These are phyloP conservation scores for Oeneis ivallda DNA, from an alignment of 2,888 invertebrate genomes.

Conservation along the genomic window DNA sequence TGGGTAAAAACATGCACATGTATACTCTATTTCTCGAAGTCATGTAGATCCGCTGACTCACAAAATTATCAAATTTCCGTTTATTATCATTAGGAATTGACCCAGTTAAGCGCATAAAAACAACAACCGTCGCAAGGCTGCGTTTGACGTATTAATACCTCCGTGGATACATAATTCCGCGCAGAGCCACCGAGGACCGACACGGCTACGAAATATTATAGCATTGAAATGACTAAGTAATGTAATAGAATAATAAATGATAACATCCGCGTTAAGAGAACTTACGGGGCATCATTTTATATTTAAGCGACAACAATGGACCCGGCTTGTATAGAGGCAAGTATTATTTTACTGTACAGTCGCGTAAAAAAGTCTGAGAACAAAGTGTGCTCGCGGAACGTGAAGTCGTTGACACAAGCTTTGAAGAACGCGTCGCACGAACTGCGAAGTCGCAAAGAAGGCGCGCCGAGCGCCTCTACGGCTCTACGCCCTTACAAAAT, in stretches of 20 bases:
- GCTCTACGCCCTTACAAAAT: not conserved
- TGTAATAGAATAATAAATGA: conserved; percentile 77
- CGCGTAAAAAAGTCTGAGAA: conserved; percentile 54
- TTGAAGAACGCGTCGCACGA: conserved; percentile 47
- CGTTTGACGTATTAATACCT: conserved; percentile 35
- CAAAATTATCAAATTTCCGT: conserved; percentile 34
- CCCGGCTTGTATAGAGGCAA: conserved; percentile 61
- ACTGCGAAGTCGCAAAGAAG: not conserved
- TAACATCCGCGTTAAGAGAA: conserved; percentile 77
- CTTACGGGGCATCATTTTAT: conserved; percentile 70
- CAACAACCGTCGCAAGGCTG: conserved; percentile 29
- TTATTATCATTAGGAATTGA: conserved; percentile 25
- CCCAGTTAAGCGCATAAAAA: conserved; percentile 29
- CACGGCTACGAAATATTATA: conserved; percentile 35
- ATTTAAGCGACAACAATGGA: conserved; percentile 68
- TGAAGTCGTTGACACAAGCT: conserved; percentile 38
- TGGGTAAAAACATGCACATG: too few species aligned
- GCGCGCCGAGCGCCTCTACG: conserved; percentile 15
- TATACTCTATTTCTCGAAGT: conserved; percentile 7
- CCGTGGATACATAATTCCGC: conserved; percentile 28
- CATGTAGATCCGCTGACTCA: conserved; percentile 11
- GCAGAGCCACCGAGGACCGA: conserved; percentile 19
- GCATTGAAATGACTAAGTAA: conserved; percentile 54
- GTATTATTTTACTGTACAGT: conserved; percentile 72
- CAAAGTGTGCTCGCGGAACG: conserved; percentile 43